Evolutionary conservation across 2,888 invertebrate species (phyloP).

Genomic region (Anthophora plumipes): DNA sequence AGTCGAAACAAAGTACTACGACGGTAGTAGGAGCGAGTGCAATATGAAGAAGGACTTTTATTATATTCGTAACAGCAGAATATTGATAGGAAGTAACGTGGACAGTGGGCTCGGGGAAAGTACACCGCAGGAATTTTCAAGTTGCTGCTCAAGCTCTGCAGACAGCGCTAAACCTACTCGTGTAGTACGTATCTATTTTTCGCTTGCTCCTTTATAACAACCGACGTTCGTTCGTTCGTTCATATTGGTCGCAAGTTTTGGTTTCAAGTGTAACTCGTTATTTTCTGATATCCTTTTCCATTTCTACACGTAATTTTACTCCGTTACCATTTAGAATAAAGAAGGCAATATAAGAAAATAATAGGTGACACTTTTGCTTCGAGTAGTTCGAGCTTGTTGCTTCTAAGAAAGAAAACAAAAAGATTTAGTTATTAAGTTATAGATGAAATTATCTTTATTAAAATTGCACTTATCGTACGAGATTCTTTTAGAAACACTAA

Average conservation of each 20-base stretch:
- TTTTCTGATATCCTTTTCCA: slow-evolving; percentile 16
- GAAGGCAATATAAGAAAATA: slow-evolving; percentile 32
- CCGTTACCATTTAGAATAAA: background rate
- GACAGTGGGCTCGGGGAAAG: slow-evolving; percentile 84
- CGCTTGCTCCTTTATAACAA: slow-evolving; percentile 53
- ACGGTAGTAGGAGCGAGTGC: slow-evolving; percentile 78
- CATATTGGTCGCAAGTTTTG: background rate
- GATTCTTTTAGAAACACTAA: slow-evolving; percentile 40
- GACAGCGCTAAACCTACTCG: slow-evolving; percentile 83
- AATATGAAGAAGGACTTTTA: slow-evolving; percentile 81
- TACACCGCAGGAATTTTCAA: slow-evolving; percentile 84
- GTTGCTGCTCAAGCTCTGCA: slow-evolving; percentile 84
- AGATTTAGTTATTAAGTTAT: slow-evolving; percentile 27
- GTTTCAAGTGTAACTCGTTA: slow-evolving; percentile 47
- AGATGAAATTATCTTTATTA: slow-evolving; percentile 31
- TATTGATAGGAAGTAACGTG: slow-evolving; percentile 81
- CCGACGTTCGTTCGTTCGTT: slow-evolving; percentile 7
- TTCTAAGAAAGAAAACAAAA: slow-evolving; percentile 41
- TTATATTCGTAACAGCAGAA: slow-evolving; percentile 80
- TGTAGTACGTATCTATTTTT: slow-evolving; percentile 80
- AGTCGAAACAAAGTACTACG: slow-evolving; percentile 78
- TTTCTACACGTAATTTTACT: background rate
- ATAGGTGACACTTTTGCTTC: slow-evolving; percentile 57
- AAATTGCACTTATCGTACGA: slow-evolving; percentile 37
- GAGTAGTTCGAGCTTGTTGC: slow-evolving; percentile 64